Evolutionary conservation across 2,797 vertebrate genomes (phyloP).

Genomic region (Arnoldichthys spilopterus): DNA sequence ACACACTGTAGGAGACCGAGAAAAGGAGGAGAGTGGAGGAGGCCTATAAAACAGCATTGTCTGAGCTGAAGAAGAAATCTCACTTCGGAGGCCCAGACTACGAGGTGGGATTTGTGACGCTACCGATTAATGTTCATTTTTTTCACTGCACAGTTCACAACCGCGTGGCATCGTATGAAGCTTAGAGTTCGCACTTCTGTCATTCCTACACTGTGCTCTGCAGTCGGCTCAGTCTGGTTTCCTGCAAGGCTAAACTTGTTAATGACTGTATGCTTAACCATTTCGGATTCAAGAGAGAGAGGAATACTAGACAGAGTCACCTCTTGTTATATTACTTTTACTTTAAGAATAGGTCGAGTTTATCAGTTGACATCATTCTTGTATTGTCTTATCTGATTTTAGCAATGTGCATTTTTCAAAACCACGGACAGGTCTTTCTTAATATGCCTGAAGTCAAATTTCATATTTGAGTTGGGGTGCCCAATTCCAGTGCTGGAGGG

Average conservation of each 20-base stretch:
- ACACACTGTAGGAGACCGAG: constrained; percentile 83
- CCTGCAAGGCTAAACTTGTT: neutral
- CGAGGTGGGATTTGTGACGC: constrained; percentile 79
- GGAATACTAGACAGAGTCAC: too few relatives aligned
- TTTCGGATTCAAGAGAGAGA: too few relatives aligned
- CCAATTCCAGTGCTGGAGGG: too few relatives aligned
- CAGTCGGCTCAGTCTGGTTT: neutral
- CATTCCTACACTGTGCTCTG: neutral
- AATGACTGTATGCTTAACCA: too few relatives aligned
- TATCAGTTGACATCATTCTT: too few relatives aligned
- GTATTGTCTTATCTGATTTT: too few relatives aligned
- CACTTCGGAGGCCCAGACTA: constrained; percentile 98
- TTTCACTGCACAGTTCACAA: neutral
- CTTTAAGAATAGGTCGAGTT: too few relatives aligned
- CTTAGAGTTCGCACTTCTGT: neutral
- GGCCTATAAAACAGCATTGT: constrained; percentile 89
- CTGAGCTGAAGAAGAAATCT: constrained; percentile 95
- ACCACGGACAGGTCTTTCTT: too few relatives aligned
- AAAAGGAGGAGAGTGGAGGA: constrained; percentile 92
- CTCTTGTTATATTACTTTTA: too few relatives aligned
- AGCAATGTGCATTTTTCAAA: too few relatives aligned
- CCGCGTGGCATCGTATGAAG: neutral
- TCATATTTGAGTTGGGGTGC: too few relatives aligned
- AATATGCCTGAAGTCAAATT: too few relatives aligned
- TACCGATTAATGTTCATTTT: neutral